These are phyloP conservation scores for Diprion similis DNA, from an alignment of 1,140 invertebrate genomes.

Conservation along the genomic window DNA sequence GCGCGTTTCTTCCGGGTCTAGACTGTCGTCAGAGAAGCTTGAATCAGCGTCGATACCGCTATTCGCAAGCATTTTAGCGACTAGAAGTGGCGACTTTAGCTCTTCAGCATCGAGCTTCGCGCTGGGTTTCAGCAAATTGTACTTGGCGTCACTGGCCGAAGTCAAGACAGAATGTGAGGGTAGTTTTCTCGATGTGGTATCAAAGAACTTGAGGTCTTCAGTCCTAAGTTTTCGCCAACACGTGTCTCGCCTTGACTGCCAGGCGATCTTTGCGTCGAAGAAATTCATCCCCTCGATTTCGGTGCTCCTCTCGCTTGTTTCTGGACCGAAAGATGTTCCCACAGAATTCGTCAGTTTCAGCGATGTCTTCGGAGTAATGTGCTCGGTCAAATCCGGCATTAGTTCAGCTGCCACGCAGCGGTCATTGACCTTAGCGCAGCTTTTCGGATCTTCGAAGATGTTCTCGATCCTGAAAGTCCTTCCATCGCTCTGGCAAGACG, in stretches of 20 bases:
- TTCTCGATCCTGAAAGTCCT: conserved; percentile 48
- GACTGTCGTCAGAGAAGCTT: conserved; percentile 47
- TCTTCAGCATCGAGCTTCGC: not conserved
- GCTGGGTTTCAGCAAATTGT: not conserved
- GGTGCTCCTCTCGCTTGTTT: conserved; percentile 22
- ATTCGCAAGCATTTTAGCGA: not conserved
- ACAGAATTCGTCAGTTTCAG: conserved; percentile 43
- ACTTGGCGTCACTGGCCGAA: not conserved
- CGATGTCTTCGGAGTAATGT: conserved; percentile 28
- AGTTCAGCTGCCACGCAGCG: not conserved
- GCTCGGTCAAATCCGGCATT: conserved; percentile 18
- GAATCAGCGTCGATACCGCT: not conserved
- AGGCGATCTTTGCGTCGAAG: not conserved
- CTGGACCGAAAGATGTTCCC: conserved; percentile 38
- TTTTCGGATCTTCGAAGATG: conserved; percentile 45
- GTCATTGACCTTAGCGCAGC: conserved; percentile 18
- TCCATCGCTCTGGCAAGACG: conserved; percentile 33
- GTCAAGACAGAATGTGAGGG: not conserved
- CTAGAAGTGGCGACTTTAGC: not conserved
- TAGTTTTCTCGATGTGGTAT: not conserved
- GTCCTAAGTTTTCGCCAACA: not conserved
- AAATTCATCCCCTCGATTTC: conserved; percentile 16
- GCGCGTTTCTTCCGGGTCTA: conserved; percentile 34
- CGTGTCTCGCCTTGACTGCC: not conserved
- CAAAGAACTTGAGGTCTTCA: conserved; percentile 11